Conservation (phyloP, 2,797 vertebrate genomes). For the Thripadectes ignobilis region DNA sequence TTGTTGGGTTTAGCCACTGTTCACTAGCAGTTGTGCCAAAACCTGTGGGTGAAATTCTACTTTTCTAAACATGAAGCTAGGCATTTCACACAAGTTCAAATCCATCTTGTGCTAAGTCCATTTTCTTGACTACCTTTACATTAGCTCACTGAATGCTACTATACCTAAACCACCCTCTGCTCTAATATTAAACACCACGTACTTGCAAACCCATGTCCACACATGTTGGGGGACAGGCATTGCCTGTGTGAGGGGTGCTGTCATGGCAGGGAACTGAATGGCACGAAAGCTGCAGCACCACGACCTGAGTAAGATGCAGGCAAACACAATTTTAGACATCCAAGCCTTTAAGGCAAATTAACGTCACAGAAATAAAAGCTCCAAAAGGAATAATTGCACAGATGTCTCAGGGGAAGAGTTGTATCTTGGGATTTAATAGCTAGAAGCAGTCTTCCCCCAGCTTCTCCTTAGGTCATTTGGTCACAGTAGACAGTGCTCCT, state of each 20-base stretch:
- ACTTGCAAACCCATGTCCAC: rapidly evolving
- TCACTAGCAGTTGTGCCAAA: not conserved
- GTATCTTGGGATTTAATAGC: not conserved
- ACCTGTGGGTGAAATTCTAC: not conserved
- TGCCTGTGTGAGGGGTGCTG: not conserved
- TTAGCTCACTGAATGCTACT: not conserved
- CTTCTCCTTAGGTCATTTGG: not conserved
- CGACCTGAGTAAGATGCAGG: not conserved
- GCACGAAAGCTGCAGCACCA: not conserved
- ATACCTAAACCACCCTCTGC: not conserved
- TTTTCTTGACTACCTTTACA: not conserved
- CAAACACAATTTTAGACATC: not conserved
- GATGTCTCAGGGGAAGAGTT: not conserved
- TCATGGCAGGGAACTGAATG: not conserved
- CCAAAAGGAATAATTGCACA: not conserved
- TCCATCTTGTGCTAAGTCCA: not conserved
- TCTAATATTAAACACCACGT: rapidly evolving
- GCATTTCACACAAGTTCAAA: not conserved
- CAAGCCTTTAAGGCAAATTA: not conserved
- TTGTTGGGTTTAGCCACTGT: not conserved
- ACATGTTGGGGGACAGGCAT: rapidly evolving
- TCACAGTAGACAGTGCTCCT: not conserved
- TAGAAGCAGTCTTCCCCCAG: not conserved
- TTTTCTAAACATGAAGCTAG: not conserved
- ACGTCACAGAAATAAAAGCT: not conserved